Evolutionary conservation across 2,888 invertebrate genomes (phyloP).

Genomic region (Pachliopta kotzebuea): DNA sequence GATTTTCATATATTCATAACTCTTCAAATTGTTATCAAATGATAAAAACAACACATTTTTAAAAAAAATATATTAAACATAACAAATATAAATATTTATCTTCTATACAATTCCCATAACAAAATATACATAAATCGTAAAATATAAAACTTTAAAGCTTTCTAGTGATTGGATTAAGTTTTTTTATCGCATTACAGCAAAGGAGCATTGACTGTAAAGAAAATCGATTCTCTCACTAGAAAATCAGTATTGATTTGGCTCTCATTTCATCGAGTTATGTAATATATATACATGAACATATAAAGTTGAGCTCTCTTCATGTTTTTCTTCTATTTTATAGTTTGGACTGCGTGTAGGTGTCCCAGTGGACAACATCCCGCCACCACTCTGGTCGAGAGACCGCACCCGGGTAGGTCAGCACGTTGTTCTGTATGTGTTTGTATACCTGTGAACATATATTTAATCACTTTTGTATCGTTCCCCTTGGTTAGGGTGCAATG

Average conservation of each 20-base stretch:
- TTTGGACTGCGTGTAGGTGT: slow-evolving; percentile 64
- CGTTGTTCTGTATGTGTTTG: slow-evolving; percentile 84
- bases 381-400: slow-evolving; percentile 88
- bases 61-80: slow-evolving; percentile 4
- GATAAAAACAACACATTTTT: slow-evolving; percentile 1
- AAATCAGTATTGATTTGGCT: too few species aligned
- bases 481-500: too few species aligned
- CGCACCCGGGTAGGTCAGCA: slow-evolving; percentile 83
- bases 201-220: too few species aligned
- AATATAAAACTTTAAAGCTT: not conserved
- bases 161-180: too few species aligned
- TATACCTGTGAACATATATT: slow-evolving; percentile 81
- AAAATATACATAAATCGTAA: not conserved
- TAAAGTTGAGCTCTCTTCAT: too few species aligned
- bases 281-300: too few species aligned
- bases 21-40: too few species aligned
- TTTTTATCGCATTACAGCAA: too few species aligned
- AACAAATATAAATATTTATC: slow-evolving; percentile 1
- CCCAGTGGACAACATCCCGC: slow-evolving; percentile 83
- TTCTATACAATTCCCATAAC: slow-evolving; percentile 19
- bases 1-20: too few species aligned
- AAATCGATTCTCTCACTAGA: too few species aligned
- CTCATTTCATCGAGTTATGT: too few species aligned
- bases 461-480: not conserved
- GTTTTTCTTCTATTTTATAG: slow-evolving; percentile 49